These are phyloP conservation scores for Drosophila sucinea DNA, from an alignment of 1,140 invertebrate species.

Conservation along the genomic window DNA sequence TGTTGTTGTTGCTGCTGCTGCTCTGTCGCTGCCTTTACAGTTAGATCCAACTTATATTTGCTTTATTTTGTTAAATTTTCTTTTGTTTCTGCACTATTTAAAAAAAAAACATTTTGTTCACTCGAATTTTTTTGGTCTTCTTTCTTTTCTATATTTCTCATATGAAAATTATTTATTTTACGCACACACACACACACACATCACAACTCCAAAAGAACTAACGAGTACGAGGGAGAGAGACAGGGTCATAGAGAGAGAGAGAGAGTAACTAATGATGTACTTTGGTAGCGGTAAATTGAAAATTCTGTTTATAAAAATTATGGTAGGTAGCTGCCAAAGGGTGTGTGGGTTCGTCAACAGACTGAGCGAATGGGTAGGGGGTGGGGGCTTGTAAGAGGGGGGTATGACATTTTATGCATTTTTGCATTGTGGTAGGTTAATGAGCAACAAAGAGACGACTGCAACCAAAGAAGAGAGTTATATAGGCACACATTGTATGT, in stretches of 20 bases:
- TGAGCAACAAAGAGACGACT: conserved; percentile 7
- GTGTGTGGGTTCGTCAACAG: conserved; percentile 22
- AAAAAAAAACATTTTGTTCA: conserved; percentile 14
- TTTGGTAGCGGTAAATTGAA: conserved; percentile 61
- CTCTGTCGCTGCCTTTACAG: conserved; percentile 46
- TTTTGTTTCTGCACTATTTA: conserved; percentile 44
- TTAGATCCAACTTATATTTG: conserved; percentile 43
- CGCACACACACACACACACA: conserved; percentile 14
- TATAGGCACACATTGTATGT: neutral
- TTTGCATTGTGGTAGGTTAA: conserved; percentile 24
- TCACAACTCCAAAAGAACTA: conserved; percentile 12
- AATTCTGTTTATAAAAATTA: conserved; percentile 28
- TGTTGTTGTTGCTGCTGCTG: conserved; percentile 34
- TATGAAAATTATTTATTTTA: conserved; percentile 56
- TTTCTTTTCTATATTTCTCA: conserved; percentile 29
- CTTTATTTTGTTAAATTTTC: conserved; percentile 28
- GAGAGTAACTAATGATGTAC: conserved; percentile 43
- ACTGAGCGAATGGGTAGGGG: conserved; percentile 17
- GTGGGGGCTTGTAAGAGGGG: neutral
- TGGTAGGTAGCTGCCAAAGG: conserved; percentile 26
- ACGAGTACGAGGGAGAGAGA: neutral
- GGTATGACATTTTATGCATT: conserved; percentile 11
- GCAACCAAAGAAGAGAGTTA: neutral
- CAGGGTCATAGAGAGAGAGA: conserved; percentile 35
- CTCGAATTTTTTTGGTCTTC: conserved; percentile 28